Percentiles rank a stretch among this genome's conserved stretches.
Evolutionary conservation across 2,113 vertebrate genomes (phyloP).

Genomic region (Pholis gunnellus): DNA sequence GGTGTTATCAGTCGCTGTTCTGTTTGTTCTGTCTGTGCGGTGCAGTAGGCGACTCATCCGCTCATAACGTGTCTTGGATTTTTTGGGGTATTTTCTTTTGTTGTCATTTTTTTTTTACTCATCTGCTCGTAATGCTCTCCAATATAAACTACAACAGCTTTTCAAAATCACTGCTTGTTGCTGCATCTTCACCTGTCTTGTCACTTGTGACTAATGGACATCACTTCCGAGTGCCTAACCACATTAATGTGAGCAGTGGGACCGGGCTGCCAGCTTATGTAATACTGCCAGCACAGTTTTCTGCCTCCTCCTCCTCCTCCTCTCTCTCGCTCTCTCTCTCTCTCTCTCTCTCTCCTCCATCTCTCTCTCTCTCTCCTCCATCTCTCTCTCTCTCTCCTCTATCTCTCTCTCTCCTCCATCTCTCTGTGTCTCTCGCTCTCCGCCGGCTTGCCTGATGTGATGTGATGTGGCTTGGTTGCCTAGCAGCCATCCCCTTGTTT

Average conservation of each 20-base stretch:
- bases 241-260: constrained; percentile 76
- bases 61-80: constrained; percentile 25
- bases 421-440: constrained; percentile 44
- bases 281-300: constrained; percentile 74
- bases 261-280: constrained; percentile 77
- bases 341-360: constrained; percentile 22
- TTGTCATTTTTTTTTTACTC: constrained; percentile 33
- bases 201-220: constrained; percentile 78
- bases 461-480: constrained; percentile 81
- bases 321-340: neutral
- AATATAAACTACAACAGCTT: constrained; percentile 63
- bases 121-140: constrained; percentile 44
- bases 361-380: constrained; percentile 44
- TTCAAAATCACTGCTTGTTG: constrained; percentile 65
- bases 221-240: constrained; percentile 77
- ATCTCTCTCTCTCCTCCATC: constrained; percentile 20
- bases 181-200: constrained; percentile 72
- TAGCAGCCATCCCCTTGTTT: constrained; percentile 81
- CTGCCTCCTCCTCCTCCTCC: constrained; percentile 29
- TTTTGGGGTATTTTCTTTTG: neutral
- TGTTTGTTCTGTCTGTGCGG: constrained; percentile 33
- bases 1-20: constrained; percentile 27
- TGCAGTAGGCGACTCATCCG: constrained; percentile 30
- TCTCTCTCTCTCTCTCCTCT: constrained; percentile 13
- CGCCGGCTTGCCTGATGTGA: constrained; percentile 71